These are phyloP conservation scores for Danio tinwini DNA, from an alignment of 2,797 vertebrate species.

Conservation along the genomic window DNA sequence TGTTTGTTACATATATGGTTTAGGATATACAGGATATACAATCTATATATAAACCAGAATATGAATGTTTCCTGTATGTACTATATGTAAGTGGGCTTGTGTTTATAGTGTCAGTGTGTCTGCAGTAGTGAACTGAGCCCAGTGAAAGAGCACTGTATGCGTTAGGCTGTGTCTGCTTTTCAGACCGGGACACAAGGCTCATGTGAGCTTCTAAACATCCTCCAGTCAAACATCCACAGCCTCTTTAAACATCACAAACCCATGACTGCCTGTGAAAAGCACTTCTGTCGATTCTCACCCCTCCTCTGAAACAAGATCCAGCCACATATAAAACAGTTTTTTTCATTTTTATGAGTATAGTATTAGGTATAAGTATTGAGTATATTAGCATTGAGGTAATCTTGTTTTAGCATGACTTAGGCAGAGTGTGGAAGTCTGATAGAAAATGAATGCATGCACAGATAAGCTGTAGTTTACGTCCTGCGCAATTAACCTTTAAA, in stretches of 20 bases:
- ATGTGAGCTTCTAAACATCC: constrained; percentile 51
- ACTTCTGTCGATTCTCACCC: background rate
- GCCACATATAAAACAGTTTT: background rate
- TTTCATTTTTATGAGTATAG: constrained; percentile 8
- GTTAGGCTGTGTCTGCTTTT: constrained; percentile 15
- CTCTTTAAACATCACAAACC: constrained; percentile 23
- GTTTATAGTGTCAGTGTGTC: background rate
- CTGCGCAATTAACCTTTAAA: constrained; percentile 72
- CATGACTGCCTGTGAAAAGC: constrained; percentile 46
- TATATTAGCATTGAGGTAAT: no score
- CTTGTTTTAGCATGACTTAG: constrained; percentile 5
- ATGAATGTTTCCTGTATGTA: no score
- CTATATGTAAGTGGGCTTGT: no score
- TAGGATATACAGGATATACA: no score
- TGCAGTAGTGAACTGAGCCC: constrained; percentile 8
- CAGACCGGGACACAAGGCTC: constrained; percentile 52
- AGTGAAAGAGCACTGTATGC: constrained; percentile 52
- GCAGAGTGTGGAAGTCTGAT: constrained; percentile 42
- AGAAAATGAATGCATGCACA: constrained; percentile 59
- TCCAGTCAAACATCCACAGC: constrained; percentile 41
- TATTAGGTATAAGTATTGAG: no score
- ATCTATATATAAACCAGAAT: no score
- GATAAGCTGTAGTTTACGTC: constrained; percentile 66
- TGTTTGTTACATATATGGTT: no score
- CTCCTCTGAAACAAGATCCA: background rate